Conservation (phyloP, 2,888 invertebrate species). For the Caenorhabditis virilis region DNA sequence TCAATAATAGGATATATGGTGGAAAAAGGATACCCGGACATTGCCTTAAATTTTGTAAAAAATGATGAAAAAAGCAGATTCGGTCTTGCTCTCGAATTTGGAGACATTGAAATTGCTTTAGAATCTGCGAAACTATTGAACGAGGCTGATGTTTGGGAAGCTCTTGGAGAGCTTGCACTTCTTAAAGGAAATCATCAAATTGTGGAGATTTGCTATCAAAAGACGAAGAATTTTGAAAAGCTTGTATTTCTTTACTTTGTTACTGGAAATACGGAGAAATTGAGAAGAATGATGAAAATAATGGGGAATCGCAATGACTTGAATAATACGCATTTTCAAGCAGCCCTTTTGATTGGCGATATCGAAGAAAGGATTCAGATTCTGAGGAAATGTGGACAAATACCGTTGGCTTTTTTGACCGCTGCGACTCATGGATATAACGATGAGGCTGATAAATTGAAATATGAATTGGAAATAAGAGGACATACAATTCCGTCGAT, state of each 20-base stretch:
- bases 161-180: slow-evolving; percentile 88
- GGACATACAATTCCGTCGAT: slow-evolving; percentile 75
- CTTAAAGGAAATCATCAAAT: slow-evolving; percentile 78
- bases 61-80: slow-evolving; percentile 93
- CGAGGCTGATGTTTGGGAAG: slow-evolving; percentile 93
- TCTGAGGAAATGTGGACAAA: slow-evolving; percentile 73
- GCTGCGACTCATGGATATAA: slow-evolving; percentile 87
- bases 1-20: slow-evolving; percentile 98
- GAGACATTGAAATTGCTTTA: slow-evolving; percentile 92
- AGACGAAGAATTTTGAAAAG: slow-evolving; percentile 98
- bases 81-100: slow-evolving; percentile 92
- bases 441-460: slow-evolving; percentile 80
- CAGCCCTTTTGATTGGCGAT: slow-evolving; percentile 88
- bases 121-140: slow-evolving; percentile 94
- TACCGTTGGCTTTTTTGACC: slow-evolving; percentile 84
- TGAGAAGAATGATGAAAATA: slow-evolving; percentile 98
- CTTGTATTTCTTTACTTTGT: slow-evolving; percentile 92
- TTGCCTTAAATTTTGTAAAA: slow-evolving; percentile 97
- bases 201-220: slow-evolving; percentile 99
- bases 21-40: slow-evolving; percentile 96
- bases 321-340: slow-evolving; percentile 95
- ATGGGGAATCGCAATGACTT: slow-evolving; percentile 96
- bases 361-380: slow-evolving; percentile 84
- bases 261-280: slow-evolving; percentile 94
- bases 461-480: slow-evolving; percentile 56